These are phyloP conservation scores for Lagocephalus sceleratus DNA, from an alignment of 2,797 vertebrate species.

Conservation along the genomic window DNA sequence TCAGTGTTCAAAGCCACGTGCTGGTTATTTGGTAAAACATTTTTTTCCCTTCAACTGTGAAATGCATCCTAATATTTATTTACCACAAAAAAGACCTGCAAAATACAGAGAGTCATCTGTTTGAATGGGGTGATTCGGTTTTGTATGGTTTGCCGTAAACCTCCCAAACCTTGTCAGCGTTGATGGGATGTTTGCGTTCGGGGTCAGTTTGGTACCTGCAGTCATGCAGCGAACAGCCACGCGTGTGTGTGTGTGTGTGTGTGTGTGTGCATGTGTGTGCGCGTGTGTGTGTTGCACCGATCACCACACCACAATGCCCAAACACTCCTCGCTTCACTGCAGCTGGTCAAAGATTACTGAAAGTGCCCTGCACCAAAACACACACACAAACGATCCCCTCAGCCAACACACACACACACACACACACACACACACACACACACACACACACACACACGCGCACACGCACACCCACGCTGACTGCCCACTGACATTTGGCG, in stretches of 20 bases:
- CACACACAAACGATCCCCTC: conserved; percentile 20
- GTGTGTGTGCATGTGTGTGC: too few relatives aligned
- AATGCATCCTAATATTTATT: too few relatives aligned
- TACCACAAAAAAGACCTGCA: not conserved
- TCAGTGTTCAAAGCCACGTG: too few relatives aligned
- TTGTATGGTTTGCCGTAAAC: conserved; percentile 15
- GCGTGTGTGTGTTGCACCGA: conserved; percentile 14
- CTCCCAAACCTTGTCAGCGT: conserved; percentile 31
- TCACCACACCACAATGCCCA: conserved; percentile 39
- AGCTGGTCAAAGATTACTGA: conserved; percentile 63
- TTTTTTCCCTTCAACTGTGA: too few relatives aligned
- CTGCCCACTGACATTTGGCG: conserved; percentile 25
- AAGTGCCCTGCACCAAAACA: conserved; percentile 29
- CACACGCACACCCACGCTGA: conserved; percentile 18
- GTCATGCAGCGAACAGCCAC: too few relatives aligned
- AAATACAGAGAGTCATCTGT: not conserved
- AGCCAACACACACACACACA: conserved; percentile 18
- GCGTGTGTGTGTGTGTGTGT: too few relatives aligned
- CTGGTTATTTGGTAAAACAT: too few relatives aligned
- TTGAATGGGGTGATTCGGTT: conserved; percentile 10
- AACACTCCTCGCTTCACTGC: conserved; percentile 33
- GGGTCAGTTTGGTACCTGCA: conserved; percentile 29
- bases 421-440: conserved; percentile 3
- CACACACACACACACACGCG: conserved; percentile 37
- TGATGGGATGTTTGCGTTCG: conserved; percentile 27